A percentile compares a stretch with the other conserved stretches of the same genome.
Evolutionary conservation across 1,140 invertebrate species (phyloP).

Genomic region (Drosophila bipectinata): DNA sequence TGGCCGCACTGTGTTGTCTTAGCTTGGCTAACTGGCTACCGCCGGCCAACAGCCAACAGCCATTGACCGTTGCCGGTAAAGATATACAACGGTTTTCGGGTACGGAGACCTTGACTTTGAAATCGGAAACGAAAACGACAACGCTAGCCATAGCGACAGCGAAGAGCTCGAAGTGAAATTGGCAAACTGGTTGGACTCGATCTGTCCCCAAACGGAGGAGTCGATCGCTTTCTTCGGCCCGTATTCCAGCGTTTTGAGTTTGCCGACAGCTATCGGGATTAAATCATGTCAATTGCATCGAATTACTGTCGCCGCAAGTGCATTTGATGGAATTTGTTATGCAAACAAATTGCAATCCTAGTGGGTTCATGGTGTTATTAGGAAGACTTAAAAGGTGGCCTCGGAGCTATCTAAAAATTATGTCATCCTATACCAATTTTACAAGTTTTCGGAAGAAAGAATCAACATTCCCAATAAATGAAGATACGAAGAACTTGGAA

Average conservation of each 20-base stretch:
- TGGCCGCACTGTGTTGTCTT: constrained; percentile 50
- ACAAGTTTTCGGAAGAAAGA: no score
- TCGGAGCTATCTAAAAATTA: background rate
- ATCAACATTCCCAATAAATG: no score
- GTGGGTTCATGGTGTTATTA: background rate
- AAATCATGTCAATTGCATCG: constrained; percentile 22
- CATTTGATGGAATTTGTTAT: background rate
- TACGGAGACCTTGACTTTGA: constrained; percentile 74
- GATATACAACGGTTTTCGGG: constrained; percentile 13
- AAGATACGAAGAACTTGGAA: no score
- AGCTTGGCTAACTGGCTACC: constrained; percentile 12
- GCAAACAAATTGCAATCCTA: constrained; percentile 11
- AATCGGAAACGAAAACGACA: constrained; percentile 26
- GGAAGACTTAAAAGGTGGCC: background rate
- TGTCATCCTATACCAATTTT: background rate
- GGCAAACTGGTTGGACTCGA: constrained; percentile 50
- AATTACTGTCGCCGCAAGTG: constrained; percentile 1
- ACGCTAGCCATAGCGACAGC: constrained; percentile 2
- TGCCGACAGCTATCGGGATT: constrained; percentile 26
- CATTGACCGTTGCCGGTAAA: constrained; percentile 30
- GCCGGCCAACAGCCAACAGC: constrained; percentile 11
- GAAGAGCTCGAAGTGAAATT: constrained; percentile 31
- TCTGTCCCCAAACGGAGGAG: background rate
- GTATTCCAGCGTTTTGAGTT: constrained; percentile 30
- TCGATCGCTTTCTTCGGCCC: constrained; percentile 54